Evolutionary conservation across 2,113 vertebrate species (phyloP), one percentile per base, ranked within the genome.

Genomic region (Podilymbus podiceps): DNA sequence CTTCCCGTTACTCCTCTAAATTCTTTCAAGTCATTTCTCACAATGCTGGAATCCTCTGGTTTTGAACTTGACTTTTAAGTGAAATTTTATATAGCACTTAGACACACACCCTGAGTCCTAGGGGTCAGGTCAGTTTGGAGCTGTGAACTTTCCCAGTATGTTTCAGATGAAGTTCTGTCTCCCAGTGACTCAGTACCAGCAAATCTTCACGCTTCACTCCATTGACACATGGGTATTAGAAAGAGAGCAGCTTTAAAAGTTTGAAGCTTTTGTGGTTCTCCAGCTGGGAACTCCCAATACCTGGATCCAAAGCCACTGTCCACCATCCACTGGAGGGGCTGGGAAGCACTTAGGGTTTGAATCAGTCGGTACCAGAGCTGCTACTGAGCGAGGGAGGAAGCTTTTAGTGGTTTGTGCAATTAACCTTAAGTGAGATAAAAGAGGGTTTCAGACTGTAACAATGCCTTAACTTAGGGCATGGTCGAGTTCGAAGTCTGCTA

Each of bases 321-420:
- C 31, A 49, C 38, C n/a, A 1, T 35, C 21, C 0, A 0, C 58
- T 60, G 52, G 13, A 56, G 44, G 15, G 38, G 8, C 59, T 46
- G 47, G 62, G 78, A 10, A 87, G 44, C 71, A 50, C 47, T 68
- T 60, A 20, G n/a, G 15, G 3, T n/a, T 90, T 72, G 35, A 73
- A 69, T 69, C 62, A 49, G 5, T 47, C 27, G 3, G 19, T 59
- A 66, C 42, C 64, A 60, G 76, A 58, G 31, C 44, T 74, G 64
- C 56, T 56, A 15, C 31, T 56, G 49, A 59, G 22, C 1, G 1
- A 75, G 6, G 5, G n/a, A 42, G 31, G 80, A 69, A 67, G 31
- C 35, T 81, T 87, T 56, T 31, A 44, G 16, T 44, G 35, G 8
- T 56, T 74, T 75, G 35, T 75, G 52, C 83, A 50, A n/a, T 67